A percentile compares a stretch with the other conserved stretches of the same genome.
These are phyloP conservation scores for Marisa cornuarietis DNA, from an alignment of 1,140 invertebrate genomes.

Conservation along the genomic window DNA sequence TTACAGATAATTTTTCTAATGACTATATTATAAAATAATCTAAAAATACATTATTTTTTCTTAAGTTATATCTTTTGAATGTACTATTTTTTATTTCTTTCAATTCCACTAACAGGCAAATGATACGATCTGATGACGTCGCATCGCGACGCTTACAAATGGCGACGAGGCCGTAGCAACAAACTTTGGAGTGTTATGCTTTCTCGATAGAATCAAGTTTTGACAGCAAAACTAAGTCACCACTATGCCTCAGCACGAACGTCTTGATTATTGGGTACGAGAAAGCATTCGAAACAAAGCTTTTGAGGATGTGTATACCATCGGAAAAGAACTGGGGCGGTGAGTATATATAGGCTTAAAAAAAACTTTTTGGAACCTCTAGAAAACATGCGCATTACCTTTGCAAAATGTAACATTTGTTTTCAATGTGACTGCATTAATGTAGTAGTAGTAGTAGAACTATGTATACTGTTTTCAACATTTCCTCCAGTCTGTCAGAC, in stretches of 20 bases:
- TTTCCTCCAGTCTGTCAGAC: no score
- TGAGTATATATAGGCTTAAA: constrained; percentile 20
- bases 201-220: no score
- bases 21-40: no score
- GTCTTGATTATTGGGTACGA: constrained; percentile 48
- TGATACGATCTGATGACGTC: neutral
- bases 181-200: neutral
- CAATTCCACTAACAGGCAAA: no score
- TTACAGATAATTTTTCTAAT: no score
- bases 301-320: constrained; percentile 52
- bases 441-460: neutral
- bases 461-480: neutral
- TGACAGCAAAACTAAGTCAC: no score
- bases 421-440: neutral
- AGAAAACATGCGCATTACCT: no score
- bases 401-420: neutral
- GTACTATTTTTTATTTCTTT: no score
- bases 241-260: constrained; percentile 28
- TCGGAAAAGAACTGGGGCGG: constrained; percentile 53
- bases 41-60: no score
- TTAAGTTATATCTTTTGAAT: no score
- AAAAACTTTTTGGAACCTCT: neutral
- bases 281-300: constrained; percentile 54
- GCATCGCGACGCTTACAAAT: constrained; percentile 23
- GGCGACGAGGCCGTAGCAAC: constrained; percentile 20